Base-by-base conservation (phyloP, 2,888 invertebrate species). In the Andrena dorsata region DNA sequence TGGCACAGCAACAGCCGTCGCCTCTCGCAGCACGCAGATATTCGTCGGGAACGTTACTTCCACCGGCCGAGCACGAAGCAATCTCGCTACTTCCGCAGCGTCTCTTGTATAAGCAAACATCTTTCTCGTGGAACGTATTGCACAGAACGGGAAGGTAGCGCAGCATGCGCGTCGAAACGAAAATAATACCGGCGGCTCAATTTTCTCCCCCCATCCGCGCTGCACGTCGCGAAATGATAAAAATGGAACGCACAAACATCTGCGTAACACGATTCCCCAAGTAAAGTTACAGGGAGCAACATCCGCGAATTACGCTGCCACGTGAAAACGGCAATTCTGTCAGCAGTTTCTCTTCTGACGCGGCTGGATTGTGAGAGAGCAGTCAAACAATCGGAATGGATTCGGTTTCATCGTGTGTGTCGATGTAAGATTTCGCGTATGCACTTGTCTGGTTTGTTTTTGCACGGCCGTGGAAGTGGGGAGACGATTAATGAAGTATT, bases 41-140 rank as follows among this genome's bases (percentile, higher is more conserved):
- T 74, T 61, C 69, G 20, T 73, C 72, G 64, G 82, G 68, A 76
- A 69, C 20, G 82, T 81, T 82, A 82, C 41, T 82, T 76, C 76
- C 82, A 66, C 51, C 76, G 65, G 47, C 47, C 49, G 76, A 84
- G 85, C 85, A 65, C 79, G 65, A 79, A 82, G 87, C 81, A 88
- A 89, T 88, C 86, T 88, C 83, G 82, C 81, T 80, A 80, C 86
- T 87, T 85, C 86, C 86, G 86, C 80, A 76, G 80, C 77, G 82
- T 73, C 82, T 79, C 76, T 76, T 66, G 65, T 79, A 70, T 58
- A 68, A 76, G 76, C 63, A 72, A 71, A 82, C 69, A 71, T 69
- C 61, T 68, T 71, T 65, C 60, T 30, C 72, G 53, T 16, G 65
- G 51, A 69, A 26, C 68, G 56, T 60, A 51, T 68, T 61, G 35